Percentiles rank a stretch among this genome's conserved stretches.
These are phyloP conservation scores for Microcebus murinus DNA, from an alignment of 2,113 vertebrate species.

Conservation along the genomic window DNA sequence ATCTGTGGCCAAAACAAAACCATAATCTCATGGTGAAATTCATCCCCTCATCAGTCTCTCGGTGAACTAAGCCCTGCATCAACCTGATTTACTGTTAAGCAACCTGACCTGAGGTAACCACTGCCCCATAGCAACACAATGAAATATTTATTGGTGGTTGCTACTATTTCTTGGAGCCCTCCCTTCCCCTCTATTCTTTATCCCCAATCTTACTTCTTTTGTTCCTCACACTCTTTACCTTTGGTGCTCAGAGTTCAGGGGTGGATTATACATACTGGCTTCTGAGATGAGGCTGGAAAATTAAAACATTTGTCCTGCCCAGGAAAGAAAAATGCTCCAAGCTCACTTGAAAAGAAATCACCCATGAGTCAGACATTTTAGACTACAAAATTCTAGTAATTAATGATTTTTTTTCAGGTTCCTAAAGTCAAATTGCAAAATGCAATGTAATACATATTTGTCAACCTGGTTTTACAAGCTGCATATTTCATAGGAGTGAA, in stretches of 20 bases:
- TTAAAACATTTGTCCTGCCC: neutral
- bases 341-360: slow-evolving; percentile 6
- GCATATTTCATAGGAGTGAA: slow-evolving; percentile 26
- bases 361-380: neutral
- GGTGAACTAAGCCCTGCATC: neutral
- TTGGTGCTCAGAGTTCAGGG: neutral
- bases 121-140: slow-evolving; percentile 31
- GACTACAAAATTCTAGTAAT: slow-evolving; percentile 14
- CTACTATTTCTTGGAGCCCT: neutral
- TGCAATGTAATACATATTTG: neutral
- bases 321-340: slow-evolving; percentile 17
- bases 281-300: neutral
- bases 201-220: neutral
- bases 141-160: slow-evolving; percentile 59
- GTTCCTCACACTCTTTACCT: neutral
- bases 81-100: slow-evolving; percentile 41
- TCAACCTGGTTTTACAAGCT: neutral
- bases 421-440: slow-evolving; percentile 38
- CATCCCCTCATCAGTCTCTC: neutral
- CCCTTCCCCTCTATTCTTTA: neutral
- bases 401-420: slow-evolving; percentile 28
- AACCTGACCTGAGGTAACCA: slow-evolving; percentile 52
- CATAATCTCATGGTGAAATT: slow-evolving; percentile 48
- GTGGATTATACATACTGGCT: neutral
- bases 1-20: slow-evolving; percentile 61